Conservation (phyloP, 2,113 vertebrate species). For the Atherinomorus stipes region DNA sequence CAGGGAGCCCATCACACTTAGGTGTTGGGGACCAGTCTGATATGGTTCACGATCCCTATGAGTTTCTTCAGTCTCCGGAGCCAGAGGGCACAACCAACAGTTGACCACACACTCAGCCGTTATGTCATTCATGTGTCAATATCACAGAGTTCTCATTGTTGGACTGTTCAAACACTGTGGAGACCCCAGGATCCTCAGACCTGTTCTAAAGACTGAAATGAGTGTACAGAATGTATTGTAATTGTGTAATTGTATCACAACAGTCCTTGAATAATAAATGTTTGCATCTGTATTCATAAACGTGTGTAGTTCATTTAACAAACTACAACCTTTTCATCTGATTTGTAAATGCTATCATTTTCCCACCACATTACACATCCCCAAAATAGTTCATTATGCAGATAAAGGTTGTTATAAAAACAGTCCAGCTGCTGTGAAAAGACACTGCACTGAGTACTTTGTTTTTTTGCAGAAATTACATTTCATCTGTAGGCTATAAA, state of each 20-base stretch:
- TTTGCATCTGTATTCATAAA: conserved; percentile 41
- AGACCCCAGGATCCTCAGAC: conserved; percentile 10
- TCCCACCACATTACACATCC: background rate
- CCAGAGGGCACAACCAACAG: conserved; percentile 82
- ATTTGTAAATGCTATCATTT: background rate
- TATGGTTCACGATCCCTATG: conserved; percentile 93
- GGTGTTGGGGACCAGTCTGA: conserved; percentile 93
- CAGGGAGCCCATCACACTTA: conserved; percentile 93
- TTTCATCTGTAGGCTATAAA: background rate
- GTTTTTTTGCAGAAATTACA: background rate
- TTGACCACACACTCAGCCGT: conserved; percentile 66
- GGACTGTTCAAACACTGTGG: conserved; percentile 35
- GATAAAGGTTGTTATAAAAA: background rate
- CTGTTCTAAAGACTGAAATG: conserved; percentile 51
- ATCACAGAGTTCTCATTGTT: background rate
- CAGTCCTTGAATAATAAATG: conserved; percentile 72
- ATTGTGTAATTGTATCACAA: conserved; percentile 57
- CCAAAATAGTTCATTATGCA: background rate
- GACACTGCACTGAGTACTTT: background rate
- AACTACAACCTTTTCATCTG: background rate
- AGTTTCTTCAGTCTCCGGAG: conserved; percentile 96
- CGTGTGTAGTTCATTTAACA: conserved; percentile 27
- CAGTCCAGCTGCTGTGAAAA: background rate
- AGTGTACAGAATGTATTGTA: conserved; percentile 72
- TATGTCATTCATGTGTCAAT: conserved; percentile 32